Evolutionary conservation across 1,140 invertebrate genomes (phyloP).

Genomic region (Popillia japonica): DNA sequence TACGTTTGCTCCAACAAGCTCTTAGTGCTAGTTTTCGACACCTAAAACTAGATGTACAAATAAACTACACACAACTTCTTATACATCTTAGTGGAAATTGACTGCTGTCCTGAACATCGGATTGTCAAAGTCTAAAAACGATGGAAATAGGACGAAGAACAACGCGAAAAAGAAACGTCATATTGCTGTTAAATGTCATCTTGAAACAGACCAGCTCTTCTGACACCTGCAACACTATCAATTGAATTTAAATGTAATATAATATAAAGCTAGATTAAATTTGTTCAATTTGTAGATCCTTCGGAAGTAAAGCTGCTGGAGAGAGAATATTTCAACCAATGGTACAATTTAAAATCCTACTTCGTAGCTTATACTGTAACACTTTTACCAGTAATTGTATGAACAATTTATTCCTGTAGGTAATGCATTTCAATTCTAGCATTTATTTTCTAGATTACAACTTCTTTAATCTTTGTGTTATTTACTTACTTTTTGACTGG

Average conservation of each 20-base stretch:
- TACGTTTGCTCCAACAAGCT: too few relatives aligned
- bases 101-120: neutral
- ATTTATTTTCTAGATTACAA: constrained; percentile 52
- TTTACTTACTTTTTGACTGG: constrained; percentile 59
- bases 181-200: too few relatives aligned
- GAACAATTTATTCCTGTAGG: constrained; percentile 56
- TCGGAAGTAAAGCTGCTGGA: constrained; percentile 85
- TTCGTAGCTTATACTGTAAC: constrained; percentile 84
- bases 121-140: neutral
- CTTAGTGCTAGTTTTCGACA: too few relatives aligned
- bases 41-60: neutral
- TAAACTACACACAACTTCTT: neutral
- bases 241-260: neutral
- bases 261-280: neutral
- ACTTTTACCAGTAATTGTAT: constrained; percentile 73
- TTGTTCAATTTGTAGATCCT: constrained; percentile 72
- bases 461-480: constrained; percentile 57
- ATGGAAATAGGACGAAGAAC: neutral
- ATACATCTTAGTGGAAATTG: too few relatives aligned
- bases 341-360: constrained; percentile 91
- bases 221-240: neutral
- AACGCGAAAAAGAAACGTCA: too few relatives aligned
- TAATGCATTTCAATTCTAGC: constrained; percentile 65
- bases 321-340: constrained; percentile 91
- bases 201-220: too few relatives aligned